A percentile compares a stretch with the other conserved stretches of the same genome.
Conservation (phyloP, 2,797 vertebrate genomes). For the Taenioides sp. region DNA sequence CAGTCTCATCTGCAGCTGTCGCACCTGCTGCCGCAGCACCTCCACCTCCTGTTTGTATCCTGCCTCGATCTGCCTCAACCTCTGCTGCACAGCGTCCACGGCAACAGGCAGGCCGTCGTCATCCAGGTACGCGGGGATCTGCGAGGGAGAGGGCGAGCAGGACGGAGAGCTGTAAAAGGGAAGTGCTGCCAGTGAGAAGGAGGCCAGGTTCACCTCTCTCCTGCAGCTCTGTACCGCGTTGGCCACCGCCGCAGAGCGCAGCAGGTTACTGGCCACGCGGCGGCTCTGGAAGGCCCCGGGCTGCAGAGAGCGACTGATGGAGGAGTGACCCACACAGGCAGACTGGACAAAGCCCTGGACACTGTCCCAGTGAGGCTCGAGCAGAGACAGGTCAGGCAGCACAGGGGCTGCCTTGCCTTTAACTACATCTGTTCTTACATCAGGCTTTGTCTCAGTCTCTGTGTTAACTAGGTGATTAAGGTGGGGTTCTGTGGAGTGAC, state of each 20-base stretch:
- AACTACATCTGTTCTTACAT: slow-evolving; percentile 44
- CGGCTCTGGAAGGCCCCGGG: slow-evolving; percentile 85
- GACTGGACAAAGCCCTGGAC: slow-evolving; percentile 90
- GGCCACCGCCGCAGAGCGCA: slow-evolving; percentile 72
- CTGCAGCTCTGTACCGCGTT: slow-evolving; percentile 81
- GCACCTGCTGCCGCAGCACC: slow-evolving; percentile 91
- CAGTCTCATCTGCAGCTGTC: slow-evolving; percentile 93
- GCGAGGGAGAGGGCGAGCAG: slow-evolving; percentile 68
- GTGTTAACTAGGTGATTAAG: slow-evolving; percentile 24
- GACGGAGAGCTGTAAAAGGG: slow-evolving; percentile 69
- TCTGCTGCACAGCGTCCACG: slow-evolving; percentile 93
- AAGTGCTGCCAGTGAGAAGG: slow-evolving; percentile 61
- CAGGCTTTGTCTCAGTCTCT: slow-evolving; percentile 25
- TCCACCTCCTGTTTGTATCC: slow-evolving; percentile 97
- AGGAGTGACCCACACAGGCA: slow-evolving; percentile 68
- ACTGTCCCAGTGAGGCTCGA: slow-evolving; percentile 91
- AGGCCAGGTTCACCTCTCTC: slow-evolving; percentile 69
- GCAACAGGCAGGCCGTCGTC: slow-evolving; percentile 95
- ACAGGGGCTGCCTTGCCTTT: slow-evolving; percentile 74
- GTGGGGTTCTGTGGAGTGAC: slow-evolving; percentile 19
- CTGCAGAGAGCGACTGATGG: slow-evolving; percentile 76
- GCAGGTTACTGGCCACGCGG: slow-evolving; percentile 79
- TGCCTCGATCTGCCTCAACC: slow-evolving; percentile 96
- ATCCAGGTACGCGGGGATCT: slow-evolving; percentile 88
- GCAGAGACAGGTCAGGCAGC: slow-evolving; percentile 84